Evolutionary conservation across 2,113 vertebrate species (phyloP).

Genomic region (Leiothrix lutea): DNA sequence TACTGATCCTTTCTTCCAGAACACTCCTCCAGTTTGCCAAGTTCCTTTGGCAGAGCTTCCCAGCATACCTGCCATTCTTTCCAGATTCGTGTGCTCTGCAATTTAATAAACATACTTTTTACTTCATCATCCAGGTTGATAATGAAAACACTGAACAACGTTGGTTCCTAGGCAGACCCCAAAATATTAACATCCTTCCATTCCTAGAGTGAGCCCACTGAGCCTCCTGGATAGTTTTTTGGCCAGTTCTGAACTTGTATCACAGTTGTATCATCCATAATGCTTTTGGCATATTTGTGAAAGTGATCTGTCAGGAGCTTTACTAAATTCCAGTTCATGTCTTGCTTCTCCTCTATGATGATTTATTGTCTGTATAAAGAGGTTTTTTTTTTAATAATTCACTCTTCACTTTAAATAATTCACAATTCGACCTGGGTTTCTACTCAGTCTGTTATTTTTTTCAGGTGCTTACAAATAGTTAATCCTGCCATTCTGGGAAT

Average conservation of each 20-base stretch:
- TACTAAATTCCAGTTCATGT: background rate
- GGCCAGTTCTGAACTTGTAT: background rate
- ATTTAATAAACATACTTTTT: background rate
- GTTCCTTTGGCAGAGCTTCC: constrained; percentile 6
- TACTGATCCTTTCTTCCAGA: background rate
- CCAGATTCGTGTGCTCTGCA: constrained; percentile 3
- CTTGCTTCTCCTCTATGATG: background rate
- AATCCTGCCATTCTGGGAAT: background rate
- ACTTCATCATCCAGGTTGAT: background rate
- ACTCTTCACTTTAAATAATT: background rate
- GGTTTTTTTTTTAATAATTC: background rate
- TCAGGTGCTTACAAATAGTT: background rate
- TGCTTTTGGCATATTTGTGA: background rate
- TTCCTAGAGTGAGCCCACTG: background rate
- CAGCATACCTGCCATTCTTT: constrained; percentile 32
- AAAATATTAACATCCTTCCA: background rate
- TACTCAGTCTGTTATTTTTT: background rate
- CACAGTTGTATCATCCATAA: background rate
- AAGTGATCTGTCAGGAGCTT: background rate
- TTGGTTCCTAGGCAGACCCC: background rate
- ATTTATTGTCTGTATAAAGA: background rate
- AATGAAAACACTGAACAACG: background rate
- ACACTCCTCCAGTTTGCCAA: background rate
- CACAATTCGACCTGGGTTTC: background rate
- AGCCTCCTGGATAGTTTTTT: background rate